A percentile compares a stretch with the other conserved stretches of the same genome.
Conservation (phyloP, 2,113 vertebrate species). For the Oxygymnocypris stewartii region DNA sequence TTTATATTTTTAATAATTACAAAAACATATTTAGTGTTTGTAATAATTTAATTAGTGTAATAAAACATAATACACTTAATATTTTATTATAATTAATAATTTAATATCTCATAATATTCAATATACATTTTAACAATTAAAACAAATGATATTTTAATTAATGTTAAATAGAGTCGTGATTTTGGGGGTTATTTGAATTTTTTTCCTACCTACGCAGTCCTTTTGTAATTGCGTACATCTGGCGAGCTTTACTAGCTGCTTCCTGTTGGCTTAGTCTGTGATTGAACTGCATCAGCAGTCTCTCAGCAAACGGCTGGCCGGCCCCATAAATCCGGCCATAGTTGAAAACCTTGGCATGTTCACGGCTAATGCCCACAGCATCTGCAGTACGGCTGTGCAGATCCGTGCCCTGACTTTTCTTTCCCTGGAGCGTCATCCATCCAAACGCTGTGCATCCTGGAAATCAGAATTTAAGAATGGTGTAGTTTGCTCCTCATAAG, state of each 20-base stretch:
- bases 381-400: constrained; percentile 91
- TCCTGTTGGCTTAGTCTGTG: constrained; percentile 83
- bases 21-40: too few relatives aligned
- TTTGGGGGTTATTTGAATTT: too few relatives aligned
- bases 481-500: background rate
- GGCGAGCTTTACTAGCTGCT: constrained; percentile 82
- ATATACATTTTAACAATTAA: too few relatives aligned
- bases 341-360: constrained; percentile 96
- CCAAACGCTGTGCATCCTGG: constrained; percentile 94
- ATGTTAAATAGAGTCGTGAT: background rate
- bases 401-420: constrained; percentile 91
- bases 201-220: constrained; percentile 82
- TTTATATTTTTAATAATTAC: too few relatives aligned
- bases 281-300: constrained; percentile 97
- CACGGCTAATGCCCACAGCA: constrained; percentile 92
- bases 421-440: constrained; percentile 98
- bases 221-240: constrained; percentile 94
- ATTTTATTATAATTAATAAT: too few relatives aligned
- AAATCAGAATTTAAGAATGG: background rate
- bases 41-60: too few relatives aligned
- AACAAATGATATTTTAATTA: too few relatives aligned
- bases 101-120: too few relatives aligned
- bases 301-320: constrained; percentile 91
- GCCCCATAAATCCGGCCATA: constrained; percentile 97
- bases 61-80: too few relatives aligned